These are phyloP conservation scores for Hydropsyche betteni DNA, from an alignment of 2,888 invertebrate species.

Conservation along the genomic window DNA sequence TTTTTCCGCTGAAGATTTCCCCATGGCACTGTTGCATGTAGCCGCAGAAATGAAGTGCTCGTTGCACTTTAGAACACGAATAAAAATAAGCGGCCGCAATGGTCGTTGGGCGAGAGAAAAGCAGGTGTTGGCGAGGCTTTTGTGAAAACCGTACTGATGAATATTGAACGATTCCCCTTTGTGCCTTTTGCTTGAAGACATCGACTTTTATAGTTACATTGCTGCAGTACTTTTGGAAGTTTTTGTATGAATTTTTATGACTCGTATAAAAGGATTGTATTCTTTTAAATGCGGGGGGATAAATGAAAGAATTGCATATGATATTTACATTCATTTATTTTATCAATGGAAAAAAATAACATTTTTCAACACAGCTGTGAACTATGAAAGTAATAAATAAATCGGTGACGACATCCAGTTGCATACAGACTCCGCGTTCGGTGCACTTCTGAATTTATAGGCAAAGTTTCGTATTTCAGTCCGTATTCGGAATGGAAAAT, in stretches of 20 bases:
- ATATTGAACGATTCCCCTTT: constrained; percentile 18
- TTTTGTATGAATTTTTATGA: no score
- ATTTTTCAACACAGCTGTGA: background rate
- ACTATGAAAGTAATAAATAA: background rate
- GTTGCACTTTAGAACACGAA: constrained; percentile 7
- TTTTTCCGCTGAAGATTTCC: constrained; percentile 12
- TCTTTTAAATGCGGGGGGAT: background rate
- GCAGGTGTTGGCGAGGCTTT: constrained; percentile 13
- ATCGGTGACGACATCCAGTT: constrained; percentile 14
- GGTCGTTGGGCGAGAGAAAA: background rate
- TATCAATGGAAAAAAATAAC: background rate
- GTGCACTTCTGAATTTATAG: constrained; percentile 14
- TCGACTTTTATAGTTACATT: background rate
- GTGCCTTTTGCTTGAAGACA: background rate
- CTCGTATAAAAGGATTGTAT: background rate
- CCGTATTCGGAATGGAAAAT: no score
- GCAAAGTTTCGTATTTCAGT: constrained; percentile 13
- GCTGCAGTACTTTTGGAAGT: background rate
- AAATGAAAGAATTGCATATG: background rate
- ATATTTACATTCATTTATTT: constrained; percentile 9
- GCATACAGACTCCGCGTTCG: constrained; percentile 2
- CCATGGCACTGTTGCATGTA: constrained; percentile 17
- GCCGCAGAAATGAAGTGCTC: constrained; percentile 23
- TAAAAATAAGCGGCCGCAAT: constrained; percentile 7
- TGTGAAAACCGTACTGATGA: constrained; percentile 10